Evolutionary conservation across 2,888 invertebrate genomes (phyloP), one percentile per base, ranked within the genome.

Genomic region (Camptogramma bilineatum): DNA sequence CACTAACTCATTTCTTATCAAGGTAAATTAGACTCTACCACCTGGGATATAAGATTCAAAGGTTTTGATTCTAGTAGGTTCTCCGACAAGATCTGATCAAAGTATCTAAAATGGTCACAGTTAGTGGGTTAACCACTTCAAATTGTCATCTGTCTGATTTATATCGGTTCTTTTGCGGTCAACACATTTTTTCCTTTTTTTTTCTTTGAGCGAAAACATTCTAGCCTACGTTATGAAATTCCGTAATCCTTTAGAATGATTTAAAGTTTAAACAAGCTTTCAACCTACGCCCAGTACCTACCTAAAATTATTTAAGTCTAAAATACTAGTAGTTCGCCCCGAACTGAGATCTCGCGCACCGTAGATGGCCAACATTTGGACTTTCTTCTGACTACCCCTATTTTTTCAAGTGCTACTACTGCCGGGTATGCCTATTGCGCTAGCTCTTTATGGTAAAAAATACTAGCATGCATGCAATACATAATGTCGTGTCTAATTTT

Each of bases 51-150:
- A 74, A 65, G 62, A 68, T 73, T 83, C 82, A 74, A 76, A 72
- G 73, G 60, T 13, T 10, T 71, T 63, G 65, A 71, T 67, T 69
- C 64, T 65, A 60, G 65, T 76, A 83, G 83, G 83, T 84, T 87
- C 84, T 88, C 90, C 90, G 86, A 89, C 88, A 88, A 92, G 89
- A 92, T 93, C 84, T 88, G 91, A 93, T 93, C 92, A 91, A 90
- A 90, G 90, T 87, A 91, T 93, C 93, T 93, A 93, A 93, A 93
- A 93, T 93, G 93, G 93, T 93, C 91, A 92, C 93, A 92, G 93
- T 90, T 92, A 93, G 90, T 93, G 91, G 93, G 93, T 92, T 92
- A 91, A 91, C 93, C 93, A 93, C 93, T 93, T 93, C 90, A 93
- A 93, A 93, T 93, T 93, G 93, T 93, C 93, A 93, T 93, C 92